These are phyloP conservation scores for Notechis scutatus DNA, from an alignment of 2,113 vertebrate species.

Conservation along the genomic window DNA sequence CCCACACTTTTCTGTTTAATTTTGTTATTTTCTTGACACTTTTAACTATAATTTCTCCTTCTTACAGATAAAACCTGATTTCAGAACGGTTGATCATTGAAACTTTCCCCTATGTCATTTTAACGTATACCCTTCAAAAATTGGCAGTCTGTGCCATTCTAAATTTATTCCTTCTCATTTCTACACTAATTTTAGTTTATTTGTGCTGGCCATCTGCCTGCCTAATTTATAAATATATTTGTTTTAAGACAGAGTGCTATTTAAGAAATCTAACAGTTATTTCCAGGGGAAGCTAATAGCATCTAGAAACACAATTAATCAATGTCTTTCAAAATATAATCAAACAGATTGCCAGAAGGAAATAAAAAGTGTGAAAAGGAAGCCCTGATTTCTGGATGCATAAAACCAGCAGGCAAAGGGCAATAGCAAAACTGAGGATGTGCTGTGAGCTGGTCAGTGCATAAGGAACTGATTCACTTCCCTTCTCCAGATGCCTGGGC, in stretches of 20 bases:
- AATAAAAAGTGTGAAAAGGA: neutral
- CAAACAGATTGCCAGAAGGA: neutral
- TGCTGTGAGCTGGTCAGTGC: neutral
- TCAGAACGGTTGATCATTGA: neutral
- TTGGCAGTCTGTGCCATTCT: neutral
- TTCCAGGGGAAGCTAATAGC: neutral
- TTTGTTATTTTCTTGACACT: neutral
- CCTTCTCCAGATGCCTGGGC: neutral
- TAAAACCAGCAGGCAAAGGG: neutral
- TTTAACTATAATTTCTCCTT: neutral
- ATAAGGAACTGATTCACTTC: neutral
- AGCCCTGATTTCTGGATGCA: neutral
- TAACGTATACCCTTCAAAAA: neutral
- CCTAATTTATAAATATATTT: neutral
- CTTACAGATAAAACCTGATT: neutral
- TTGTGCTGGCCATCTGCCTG: neutral
- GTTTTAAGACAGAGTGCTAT: neutral
- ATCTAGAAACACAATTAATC: neutral
- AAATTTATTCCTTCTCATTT: neutral
- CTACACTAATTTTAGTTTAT: neutral
- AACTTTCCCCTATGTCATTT: neutral
- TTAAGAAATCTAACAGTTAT: neutral
- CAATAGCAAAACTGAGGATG: neutral
- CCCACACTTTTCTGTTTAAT: neutral
- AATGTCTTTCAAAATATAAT: neutral